A percentile compares a stretch with the other conserved stretches of the same genome.
Conservation (phyloP, 2,888 invertebrate species). For the Spilosoma lubricipeda region DNA sequence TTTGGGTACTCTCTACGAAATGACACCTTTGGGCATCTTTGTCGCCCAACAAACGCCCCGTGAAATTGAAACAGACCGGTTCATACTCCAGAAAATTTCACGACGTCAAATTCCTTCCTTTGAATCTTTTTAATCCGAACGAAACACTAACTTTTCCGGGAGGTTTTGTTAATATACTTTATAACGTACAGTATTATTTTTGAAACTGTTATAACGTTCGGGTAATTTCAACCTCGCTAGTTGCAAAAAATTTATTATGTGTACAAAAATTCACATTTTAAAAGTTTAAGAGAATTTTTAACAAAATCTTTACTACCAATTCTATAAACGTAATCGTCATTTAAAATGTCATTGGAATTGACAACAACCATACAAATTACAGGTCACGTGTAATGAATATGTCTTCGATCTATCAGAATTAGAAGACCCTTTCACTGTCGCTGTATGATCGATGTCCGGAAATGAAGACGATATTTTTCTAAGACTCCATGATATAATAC, state of each 20-base stretch:
- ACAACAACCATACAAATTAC: slow-evolving; percentile 61
- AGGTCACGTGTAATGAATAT: slow-evolving; percentile 76
- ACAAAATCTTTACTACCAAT: not conserved
- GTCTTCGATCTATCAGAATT: slow-evolving; percentile 83
- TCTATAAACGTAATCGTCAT: not conserved
- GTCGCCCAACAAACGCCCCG: slow-evolving; percentile 83
- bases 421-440: slow-evolving; percentile 82
- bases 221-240: not conserved
- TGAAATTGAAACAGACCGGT: slow-evolving; percentile 84
- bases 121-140: slow-evolving; percentile 64
- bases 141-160: slow-evolving; percentile 37
- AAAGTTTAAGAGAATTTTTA: not conserved
- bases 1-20: slow-evolving; percentile 77
- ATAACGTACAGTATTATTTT: not conserved
- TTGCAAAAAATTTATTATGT: not conserved
- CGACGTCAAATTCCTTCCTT: slow-evolving; percentile 63
- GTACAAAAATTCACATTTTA: not conserved
- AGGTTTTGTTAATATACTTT: not conserved
- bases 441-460: slow-evolving; percentile 84
- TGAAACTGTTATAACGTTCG: not conserved
- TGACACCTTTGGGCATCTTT: slow-evolving; percentile 83
- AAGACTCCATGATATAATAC: slow-evolving; percentile 73
- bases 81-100: slow-evolving; percentile 71
- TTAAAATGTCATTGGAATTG: slow-evolving; percentile 36
- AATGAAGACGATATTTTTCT: slow-evolving; percentile 84